Percentiles rank a stretch among this genome's conserved stretches.
These are phyloP conservation scores for Drosophila algonquin DNA, from an alignment of 2,888 invertebrate genomes.

Conservation along the genomic window DNA sequence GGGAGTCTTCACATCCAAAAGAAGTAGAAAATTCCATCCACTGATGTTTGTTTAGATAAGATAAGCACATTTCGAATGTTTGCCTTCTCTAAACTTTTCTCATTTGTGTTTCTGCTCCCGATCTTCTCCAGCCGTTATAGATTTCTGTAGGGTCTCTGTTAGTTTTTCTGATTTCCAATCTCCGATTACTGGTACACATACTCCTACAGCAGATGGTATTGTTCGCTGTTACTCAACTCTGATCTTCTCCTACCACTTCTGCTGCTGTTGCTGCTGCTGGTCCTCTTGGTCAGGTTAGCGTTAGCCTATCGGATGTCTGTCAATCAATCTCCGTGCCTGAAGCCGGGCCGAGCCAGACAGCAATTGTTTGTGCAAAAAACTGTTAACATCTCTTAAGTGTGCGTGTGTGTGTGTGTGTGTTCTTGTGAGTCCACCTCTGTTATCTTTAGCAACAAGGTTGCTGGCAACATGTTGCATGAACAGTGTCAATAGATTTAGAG, in stretches of 20 bases:
- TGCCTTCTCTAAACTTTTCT: too few species aligned
- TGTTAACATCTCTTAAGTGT: constrained; percentile 36
- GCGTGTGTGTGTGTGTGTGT: not conserved
- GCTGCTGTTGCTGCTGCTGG: not conserved
- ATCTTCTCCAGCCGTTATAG: not conserved
- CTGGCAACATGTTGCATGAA: constrained; percentile 44
- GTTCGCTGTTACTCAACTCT: not conserved
- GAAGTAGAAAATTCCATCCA: too few species aligned
- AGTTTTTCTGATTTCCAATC: not conserved
- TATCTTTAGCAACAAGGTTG: constrained; percentile 37
- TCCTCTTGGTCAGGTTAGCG: not conserved
- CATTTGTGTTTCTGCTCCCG: not conserved
- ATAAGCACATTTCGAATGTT: too few species aligned
- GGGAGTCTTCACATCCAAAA: too few species aligned
- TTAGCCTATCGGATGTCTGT: constrained; percentile 21
- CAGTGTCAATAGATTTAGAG: constrained; percentile 28
- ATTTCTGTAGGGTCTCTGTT: not conserved
- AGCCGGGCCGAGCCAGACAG: constrained; percentile 17
- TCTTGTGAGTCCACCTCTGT: constrained; percentile 25
- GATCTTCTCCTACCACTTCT: not conserved
- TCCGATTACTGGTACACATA: not conserved
- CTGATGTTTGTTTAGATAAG: not conserved
- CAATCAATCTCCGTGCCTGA: constrained; percentile 32
- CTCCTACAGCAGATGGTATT: not conserved
- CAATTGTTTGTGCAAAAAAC: constrained; percentile 27